Evolutionary conservation across 1,140 invertebrate genomes (phyloP), one percentile per base, ranked within the genome.

Genomic region (Hypsibius dujardini): DNA sequence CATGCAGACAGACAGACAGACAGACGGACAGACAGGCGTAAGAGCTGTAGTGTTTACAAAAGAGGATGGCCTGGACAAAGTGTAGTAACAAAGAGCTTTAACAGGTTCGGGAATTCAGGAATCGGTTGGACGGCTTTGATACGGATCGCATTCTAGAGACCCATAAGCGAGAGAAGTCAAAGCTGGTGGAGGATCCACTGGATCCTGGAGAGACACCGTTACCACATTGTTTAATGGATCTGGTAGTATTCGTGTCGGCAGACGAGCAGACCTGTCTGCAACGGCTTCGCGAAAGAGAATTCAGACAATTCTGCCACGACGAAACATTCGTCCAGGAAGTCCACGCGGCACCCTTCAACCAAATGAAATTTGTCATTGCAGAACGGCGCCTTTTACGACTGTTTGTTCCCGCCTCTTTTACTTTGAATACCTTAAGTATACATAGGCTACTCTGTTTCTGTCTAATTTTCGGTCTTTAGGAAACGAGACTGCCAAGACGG

Each of bases 91-190:
- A 28, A 28, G 28, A 28, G 28, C 28, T 28, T 28, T 28, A 28
- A 28, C 28, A 56, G n/a, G 50, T n/a, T 7, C 50, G n/a, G 50
- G 50, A 7, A 12, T 56, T 56, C n/a, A 7, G 50, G 50, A 56
- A 7, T n/a, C 50, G 50, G n/a, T n/a, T 56, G n/a, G 50, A 56
- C 50, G 50, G 50, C 50, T 56, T 56, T n/a, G 50, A 56, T n/a
- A 56, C 7, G 7, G 50, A 7, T 56, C 7, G n/a, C n/a, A n/a
- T 56, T n/a, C 50, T 56, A 7, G n/a, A 56, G 50, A 12, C 50
- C n/a, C n/a, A 12, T 56, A 7, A 56, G 50, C 50, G 50, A 56
- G 50, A 56, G 50, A 7, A n/a, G 7, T 56, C 50, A 12, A 7
- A 56, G 50, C 50, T 56, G 50, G 7, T 56, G 7, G 50, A 56